phyloP scores from a whole-genome alignment of 2,113 vertebrate genomes.

The Echinops telfairi region DNA sequence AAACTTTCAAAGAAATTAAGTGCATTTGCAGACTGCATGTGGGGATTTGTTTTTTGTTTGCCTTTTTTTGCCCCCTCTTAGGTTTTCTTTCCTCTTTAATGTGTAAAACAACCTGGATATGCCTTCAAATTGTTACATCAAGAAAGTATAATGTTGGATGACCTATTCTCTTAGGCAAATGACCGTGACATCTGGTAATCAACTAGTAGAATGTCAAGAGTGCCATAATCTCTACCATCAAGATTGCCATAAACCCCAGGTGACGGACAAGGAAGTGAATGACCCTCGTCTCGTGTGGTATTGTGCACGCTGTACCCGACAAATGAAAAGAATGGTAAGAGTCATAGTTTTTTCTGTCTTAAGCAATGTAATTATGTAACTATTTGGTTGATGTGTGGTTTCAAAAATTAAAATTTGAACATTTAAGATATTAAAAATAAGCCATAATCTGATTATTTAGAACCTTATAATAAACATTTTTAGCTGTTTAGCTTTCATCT shows the following conservation, averaged over 20 bases:
- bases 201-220: slow-evolving; percentile 98
- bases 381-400: slow-evolving; percentile 20
- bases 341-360: slow-evolving; percentile 22
- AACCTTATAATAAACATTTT: background rate
- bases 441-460: background rate
- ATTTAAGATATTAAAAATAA: slow-evolving; percentile 14
- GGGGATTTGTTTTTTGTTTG: background rate
- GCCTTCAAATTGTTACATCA: slow-evolving; percentile 10
- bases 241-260: slow-evolving; percentile 98
- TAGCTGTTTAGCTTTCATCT: slow-evolving; percentile 30
- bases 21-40: background rate
- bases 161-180: slow-evolving; percentile 93
- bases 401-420: slow-evolving; percentile 25
- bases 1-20: slow-evolving; percentile 30
- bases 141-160: slow-evolving; percentile 71
- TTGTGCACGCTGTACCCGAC: slow-evolving; percentile 97
- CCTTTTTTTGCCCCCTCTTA: slow-evolving; percentile 9
- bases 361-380: slow-evolving; percentile 39
- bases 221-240: slow-evolving; percentile 99
- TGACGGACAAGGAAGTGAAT: slow-evolving; percentile 98
- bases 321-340: slow-evolving; percentile 99
- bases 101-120: background rate
- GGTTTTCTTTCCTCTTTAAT: background rate
- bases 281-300: slow-evolving; percentile 99
- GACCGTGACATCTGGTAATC: slow-evolving; percentile 97